Conservation (phyloP, 2,113 vertebrate species). For the Datnioides undecimradiatus region DNA sequence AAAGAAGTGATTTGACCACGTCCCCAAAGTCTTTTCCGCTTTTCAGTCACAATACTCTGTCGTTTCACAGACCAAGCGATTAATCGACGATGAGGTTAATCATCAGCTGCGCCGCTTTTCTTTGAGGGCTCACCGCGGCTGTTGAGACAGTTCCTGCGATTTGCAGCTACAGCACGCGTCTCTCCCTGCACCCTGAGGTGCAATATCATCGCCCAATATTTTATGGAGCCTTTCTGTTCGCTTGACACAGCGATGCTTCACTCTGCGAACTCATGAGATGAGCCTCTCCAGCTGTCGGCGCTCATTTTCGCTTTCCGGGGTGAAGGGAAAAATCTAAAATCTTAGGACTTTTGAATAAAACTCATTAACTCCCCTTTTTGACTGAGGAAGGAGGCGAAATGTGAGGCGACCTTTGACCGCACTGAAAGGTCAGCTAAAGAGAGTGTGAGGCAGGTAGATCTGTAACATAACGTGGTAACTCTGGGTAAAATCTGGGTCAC, state of each 20-base stretch:
- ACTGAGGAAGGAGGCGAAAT: neutral
- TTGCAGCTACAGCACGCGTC: slow-evolving; percentile 4
- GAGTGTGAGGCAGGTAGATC: neutral
- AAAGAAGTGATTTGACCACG: neutral
- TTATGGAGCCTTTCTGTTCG: neutral
- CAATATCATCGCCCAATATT: slow-evolving; percentile 4
- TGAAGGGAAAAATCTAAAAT: neutral
- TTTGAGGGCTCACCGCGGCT: neutral
- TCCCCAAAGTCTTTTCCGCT: neutral
- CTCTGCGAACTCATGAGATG: neutral
- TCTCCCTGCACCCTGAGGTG: slow-evolving; percentile 17
- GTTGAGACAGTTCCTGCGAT: slow-evolving; percentile 22
- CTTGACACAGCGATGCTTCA: neutral
- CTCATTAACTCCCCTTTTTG: neutral
- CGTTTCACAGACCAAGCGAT: neutral
- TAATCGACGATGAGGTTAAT: neutral
- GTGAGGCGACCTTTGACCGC: slow-evolving; percentile 1
- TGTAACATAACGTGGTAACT: slow-evolving; percentile 7
- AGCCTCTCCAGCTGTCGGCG: neutral
- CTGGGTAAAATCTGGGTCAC: slow-evolving; percentile 18
- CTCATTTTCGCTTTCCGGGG: neutral
- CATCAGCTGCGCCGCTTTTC: neutral
- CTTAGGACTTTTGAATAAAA: neutral
- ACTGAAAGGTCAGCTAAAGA: slow-evolving; percentile 9
- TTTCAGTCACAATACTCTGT: neutral